These are phyloP conservation scores for Cerastis rubricosa DNA, from an alignment of 2,888 invertebrate species.

Conservation along the genomic window DNA sequence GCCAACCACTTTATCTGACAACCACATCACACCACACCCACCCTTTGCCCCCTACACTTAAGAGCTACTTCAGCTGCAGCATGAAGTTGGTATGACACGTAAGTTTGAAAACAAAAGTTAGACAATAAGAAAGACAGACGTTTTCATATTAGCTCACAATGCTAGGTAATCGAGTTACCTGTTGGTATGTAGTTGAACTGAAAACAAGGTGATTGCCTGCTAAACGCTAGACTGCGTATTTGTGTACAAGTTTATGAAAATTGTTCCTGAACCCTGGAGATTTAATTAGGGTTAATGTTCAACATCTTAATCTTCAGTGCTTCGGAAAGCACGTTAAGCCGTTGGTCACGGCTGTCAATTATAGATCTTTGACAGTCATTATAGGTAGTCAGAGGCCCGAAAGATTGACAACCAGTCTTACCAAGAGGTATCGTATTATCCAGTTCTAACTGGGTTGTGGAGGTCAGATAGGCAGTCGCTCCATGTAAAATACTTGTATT, in stretches of 20 bases:
- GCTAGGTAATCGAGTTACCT: slow-evolving; percentile 68
- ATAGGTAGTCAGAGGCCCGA: too few species aligned
- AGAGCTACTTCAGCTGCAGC: slow-evolving; percentile 37
- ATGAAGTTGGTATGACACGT: slow-evolving; percentile 43
- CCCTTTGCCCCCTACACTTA: not conserved
- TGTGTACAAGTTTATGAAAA: slow-evolving; percentile 14
- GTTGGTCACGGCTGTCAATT: too few species aligned
- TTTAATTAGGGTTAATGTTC: not conserved
- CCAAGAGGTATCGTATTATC: too few species aligned
- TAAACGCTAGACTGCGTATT: slow-evolving; percentile 32
- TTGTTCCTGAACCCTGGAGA: not conserved
- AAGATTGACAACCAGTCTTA: too few species aligned
- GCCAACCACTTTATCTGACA: slow-evolving; percentile 25
- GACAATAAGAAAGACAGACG: slow-evolving; percentile 66
- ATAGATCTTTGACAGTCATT: too few species aligned
- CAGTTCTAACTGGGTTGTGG: too few species aligned
- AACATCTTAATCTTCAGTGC: too few species aligned
- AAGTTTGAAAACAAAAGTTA: slow-evolving; percentile 70
- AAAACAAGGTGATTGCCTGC: slow-evolving; percentile 49
- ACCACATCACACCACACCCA: not conserved
- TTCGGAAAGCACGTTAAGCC: too few species aligned
- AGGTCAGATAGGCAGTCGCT: too few species aligned
- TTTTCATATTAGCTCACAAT: slow-evolving; percentile 68
- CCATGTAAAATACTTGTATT: too few species aligned
- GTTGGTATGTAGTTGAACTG: slow-evolving; percentile 62